Evolutionary conservation across 30 jellyfish, hydroid and myxozoan genomes (phyloP).

Genomic region (Pseudorhiza aurosa): DNA sequence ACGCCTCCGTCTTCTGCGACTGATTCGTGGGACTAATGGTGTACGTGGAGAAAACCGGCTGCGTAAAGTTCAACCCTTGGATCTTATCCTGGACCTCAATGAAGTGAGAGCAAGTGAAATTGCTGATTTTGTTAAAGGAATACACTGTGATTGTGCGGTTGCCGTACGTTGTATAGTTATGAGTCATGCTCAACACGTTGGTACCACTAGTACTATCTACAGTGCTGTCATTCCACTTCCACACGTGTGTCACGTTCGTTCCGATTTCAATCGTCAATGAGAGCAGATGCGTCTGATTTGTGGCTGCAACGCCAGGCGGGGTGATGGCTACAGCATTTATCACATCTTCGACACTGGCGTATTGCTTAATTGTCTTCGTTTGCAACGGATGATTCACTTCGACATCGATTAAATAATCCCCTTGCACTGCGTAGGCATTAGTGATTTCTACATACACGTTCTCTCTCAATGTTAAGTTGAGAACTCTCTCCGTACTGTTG

Average conservation of each 20-base stretch:
- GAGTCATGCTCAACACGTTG: slow-evolving; percentile 50
- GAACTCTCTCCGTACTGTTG: slow-evolving; percentile 7
- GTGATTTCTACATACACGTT: slow-evolving; percentile 25
- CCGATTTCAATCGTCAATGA: slow-evolving; percentile 41
- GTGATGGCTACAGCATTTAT: slow-evolving; percentile 26
- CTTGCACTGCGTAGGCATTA: slow-evolving; percentile 26
- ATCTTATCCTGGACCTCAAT: slow-evolving; percentile 80
- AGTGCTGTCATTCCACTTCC: slow-evolving; percentile 81
- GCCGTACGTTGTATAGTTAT: slow-evolving; percentile 70
- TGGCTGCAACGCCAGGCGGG: slow-evolving; percentile 69
- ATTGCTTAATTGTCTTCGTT: slow-evolving; percentile 47
- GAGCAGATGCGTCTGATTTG: slow-evolving; percentile 31
- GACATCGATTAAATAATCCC: slow-evolving; percentile 45
- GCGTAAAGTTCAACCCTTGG: slow-evolving; percentile 48
- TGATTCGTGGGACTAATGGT: slow-evolving; percentile 35
- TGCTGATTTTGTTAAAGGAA: slow-evolving; percentile 73
- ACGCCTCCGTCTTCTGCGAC: slow-evolving; percentile 1
- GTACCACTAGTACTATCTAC: slow-evolving; percentile 43
- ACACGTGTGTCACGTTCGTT: slow-evolving; percentile 71
- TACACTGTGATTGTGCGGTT: slow-evolving; percentile 76
- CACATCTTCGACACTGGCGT: slow-evolving; percentile 67
- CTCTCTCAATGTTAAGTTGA: slow-evolving; percentile 22
- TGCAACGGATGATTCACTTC: slow-evolving; percentile 40
- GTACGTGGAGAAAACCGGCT: slow-evolving; percentile 13
- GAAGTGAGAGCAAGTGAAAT: slow-evolving; percentile 5